A percentile compares a stretch with the other conserved stretches of the same genome.
phyloP scores from a whole-genome alignment of 92 coral and sea anemone genomes.

The Epizoanthus illoricatus region DNA sequence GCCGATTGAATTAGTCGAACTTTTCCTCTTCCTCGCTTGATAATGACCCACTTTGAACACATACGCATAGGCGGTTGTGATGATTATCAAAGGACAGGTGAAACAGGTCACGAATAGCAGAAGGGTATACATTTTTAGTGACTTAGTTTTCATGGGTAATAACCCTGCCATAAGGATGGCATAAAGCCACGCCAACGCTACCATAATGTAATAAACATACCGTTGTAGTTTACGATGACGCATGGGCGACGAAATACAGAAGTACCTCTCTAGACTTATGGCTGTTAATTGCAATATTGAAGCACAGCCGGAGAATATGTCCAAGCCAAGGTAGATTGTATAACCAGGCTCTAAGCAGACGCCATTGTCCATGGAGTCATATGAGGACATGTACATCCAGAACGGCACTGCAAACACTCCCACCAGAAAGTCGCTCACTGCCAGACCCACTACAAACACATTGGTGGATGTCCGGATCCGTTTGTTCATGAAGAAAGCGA shows the following conservation, averaged over 20 bases:
- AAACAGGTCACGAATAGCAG: constrained; percentile 61
- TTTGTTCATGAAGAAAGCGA: constrained; percentile 63
- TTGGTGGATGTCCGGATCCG: constrained; percentile 81
- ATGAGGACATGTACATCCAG: constrained; percentile 74
- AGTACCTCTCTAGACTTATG: constrained; percentile 78
- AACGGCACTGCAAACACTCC: constrained; percentile 80
- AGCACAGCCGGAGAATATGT: constrained; percentile 86
- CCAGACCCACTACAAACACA: constrained; percentile 81
- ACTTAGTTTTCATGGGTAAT: constrained; percentile 43
- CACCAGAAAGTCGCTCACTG: constrained; percentile 79
- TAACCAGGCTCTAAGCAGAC: constrained; percentile 53
- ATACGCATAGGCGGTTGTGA: constrained; percentile 59
- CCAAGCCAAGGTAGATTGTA: constrained; percentile 65
- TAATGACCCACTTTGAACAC: constrained; percentile 71
- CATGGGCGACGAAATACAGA: constrained; percentile 76
- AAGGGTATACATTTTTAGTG: constrained; percentile 56
- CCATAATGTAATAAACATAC: constrained; percentile 61
- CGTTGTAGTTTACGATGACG: constrained; percentile 69
- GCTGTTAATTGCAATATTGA: constrained; percentile 92
- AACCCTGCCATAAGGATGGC: constrained; percentile 61
- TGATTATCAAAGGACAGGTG: constrained; percentile 64
- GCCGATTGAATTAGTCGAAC: constrained; percentile 56
- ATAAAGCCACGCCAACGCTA: constrained; percentile 62
- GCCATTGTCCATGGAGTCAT: constrained; percentile 44
- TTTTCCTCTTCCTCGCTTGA: constrained; percentile 52